A percentile compares a stretch with the other conserved stretches of the same genome.
Conservation (phyloP, 1,140 invertebrate species). For the Holcopasites calliopsidis region DNA sequence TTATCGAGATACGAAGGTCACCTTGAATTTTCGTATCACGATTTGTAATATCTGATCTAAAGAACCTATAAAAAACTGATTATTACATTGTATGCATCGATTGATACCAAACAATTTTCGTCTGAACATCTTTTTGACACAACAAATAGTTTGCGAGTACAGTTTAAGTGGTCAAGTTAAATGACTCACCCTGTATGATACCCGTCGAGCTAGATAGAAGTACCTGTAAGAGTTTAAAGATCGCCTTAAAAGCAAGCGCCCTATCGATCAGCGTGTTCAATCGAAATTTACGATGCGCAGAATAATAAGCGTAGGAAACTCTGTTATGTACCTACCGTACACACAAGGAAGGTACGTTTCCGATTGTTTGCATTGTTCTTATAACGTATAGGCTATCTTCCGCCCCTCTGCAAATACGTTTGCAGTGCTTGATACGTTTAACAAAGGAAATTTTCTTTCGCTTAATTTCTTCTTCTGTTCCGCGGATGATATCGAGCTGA, state of each 20-base stretch:
- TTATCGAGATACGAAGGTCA: too few relatives aligned
- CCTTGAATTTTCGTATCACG: too few relatives aligned
- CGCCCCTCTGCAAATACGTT: neutral
- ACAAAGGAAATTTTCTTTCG: neutral
- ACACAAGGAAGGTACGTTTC: conserved; percentile 9
- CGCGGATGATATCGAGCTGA: neutral
- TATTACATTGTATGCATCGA: too few relatives aligned
- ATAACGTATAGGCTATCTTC: conserved; percentile 1
- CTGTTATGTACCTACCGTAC: neutral
- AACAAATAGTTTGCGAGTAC: too few relatives aligned
- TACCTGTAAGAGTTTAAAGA: conserved; percentile 32
- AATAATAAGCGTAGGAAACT: conserved; percentile 6
- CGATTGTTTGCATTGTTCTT: neutral
- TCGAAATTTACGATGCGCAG: conserved; percentile 50
- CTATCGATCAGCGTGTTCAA: conserved; percentile 47
- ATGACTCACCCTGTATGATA: too few relatives aligned
- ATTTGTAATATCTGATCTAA: too few relatives aligned
- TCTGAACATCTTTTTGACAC: too few relatives aligned
- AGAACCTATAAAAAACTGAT: too few relatives aligned
- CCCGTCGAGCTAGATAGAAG: neutral
- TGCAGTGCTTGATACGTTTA: neutral
- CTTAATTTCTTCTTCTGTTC: neutral
- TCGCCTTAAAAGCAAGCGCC: conserved; percentile 7
- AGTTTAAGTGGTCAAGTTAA: too few relatives aligned
- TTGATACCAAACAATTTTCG: too few relatives aligned